Evolutionary conservation across 1,140 invertebrate genomes (phyloP).

Genomic region (Chironomus tepperi): DNA sequence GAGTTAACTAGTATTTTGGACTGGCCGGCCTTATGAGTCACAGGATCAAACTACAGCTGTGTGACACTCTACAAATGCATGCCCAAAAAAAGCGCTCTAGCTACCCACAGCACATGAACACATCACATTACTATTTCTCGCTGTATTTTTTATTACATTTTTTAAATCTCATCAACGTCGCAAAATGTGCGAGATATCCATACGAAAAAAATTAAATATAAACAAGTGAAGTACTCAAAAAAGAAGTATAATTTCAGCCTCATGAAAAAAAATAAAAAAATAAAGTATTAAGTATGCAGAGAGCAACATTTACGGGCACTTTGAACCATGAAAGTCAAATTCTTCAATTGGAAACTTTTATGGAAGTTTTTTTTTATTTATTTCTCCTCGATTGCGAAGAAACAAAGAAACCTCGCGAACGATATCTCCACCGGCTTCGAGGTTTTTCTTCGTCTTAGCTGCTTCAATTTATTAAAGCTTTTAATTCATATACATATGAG

Average conservation of each 20-base stretch:
- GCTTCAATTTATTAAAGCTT: no score
- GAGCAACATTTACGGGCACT: background rate
- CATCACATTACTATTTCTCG: background rate
- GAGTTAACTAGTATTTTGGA: no score
- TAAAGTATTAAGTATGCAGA: background rate
- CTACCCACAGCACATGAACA: no score
- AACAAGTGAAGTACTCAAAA: background rate
- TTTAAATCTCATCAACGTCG: background rate
- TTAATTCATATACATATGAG: background rate
- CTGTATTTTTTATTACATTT: background rate
- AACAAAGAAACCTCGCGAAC: no score
- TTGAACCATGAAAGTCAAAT: constrained; percentile 23
- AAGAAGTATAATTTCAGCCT: background rate
- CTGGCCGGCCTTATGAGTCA: no score
- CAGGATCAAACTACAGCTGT: no score
- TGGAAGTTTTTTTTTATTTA: background rate
- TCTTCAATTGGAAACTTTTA: constrained; percentile 21
- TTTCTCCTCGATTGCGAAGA: no score
- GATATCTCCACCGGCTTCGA: no score
- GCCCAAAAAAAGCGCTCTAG: no score
- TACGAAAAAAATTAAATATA: background rate
- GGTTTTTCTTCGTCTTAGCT: no score
- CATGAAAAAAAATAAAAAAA: no score
- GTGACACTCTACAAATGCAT: no score
- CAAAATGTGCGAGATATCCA: background rate